phyloP scores from a whole-genome alignment of 2,797 vertebrate genomes.

The Yasuhikotakia modesta region DNA sequence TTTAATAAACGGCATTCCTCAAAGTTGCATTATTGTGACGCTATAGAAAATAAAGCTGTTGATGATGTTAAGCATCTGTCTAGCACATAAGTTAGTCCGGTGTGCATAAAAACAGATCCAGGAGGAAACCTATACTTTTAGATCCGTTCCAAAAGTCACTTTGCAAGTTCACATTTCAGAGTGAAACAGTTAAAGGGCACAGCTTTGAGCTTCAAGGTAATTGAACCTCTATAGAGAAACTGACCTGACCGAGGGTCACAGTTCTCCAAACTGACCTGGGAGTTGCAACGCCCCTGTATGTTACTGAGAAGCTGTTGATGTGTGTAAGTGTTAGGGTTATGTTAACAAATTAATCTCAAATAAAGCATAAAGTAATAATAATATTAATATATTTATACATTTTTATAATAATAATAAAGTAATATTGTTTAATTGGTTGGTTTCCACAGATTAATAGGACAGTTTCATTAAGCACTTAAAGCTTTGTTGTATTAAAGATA shows the following conservation, averaged over 20 bases:
- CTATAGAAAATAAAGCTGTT: constrained; percentile 9
- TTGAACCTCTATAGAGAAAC: neutral
- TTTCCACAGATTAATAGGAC: neutral
- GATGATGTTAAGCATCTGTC: neutral
- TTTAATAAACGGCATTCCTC: neutral
- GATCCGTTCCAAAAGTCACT: neutral
- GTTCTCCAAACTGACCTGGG: neutral
- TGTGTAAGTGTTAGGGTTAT: too few species aligned
- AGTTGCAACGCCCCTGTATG: neutral
- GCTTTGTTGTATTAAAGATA: neutral
- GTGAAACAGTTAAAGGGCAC: neutral
- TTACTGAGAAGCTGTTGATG: neutral
- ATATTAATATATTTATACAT: too few species aligned
- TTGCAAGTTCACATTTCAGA: constrained; percentile 4
- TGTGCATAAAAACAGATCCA: neutral
- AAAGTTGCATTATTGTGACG: constrained; percentile 1
- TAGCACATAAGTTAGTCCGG: neutral
- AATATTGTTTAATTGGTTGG: neutral
- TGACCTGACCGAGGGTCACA: neutral
- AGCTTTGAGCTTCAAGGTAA: neutral
- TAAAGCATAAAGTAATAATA: neutral
- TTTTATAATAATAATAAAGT: too few species aligned
- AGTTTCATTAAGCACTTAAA: neutral
- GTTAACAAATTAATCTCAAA: neutral
- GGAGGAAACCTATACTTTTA: neutral